Evolutionary conservation across 2,797 vertebrate genomes (phyloP), one percentile per base, ranked within the genome.

Genomic region (Falco berigora): DNA sequence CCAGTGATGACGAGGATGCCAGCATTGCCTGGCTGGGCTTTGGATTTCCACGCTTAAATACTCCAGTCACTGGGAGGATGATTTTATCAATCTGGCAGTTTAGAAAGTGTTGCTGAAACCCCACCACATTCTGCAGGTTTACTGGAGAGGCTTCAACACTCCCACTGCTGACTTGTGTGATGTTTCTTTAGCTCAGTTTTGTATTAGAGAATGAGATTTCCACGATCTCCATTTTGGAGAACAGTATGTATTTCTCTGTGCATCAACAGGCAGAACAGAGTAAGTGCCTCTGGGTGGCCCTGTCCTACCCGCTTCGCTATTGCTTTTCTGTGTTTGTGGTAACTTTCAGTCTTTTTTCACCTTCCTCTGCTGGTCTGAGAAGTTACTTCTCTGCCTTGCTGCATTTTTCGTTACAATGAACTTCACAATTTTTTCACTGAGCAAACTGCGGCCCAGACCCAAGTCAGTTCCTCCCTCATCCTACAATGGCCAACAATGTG

Each of bases 1-100:
- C n/a, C 1, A 1, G 53, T 1, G 9, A 32, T 4, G 1, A 22
- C 16, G 21, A 71, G 20, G 53, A 61, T 20, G 30, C 12, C 59
- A 40, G 20, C 9, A 16, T 5, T 19, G 36, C 24, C n/a, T 59
- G 44, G 4, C 47, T 62, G 59, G 64, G 38, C 34, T 63, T 68
- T 76, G 32, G 25, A 44, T 55, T 66, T 72, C 63, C 34, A 25
- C 0, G 3, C 36, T 53, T 74, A 67, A 72, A 72, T 63, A 36
- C 34, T 73, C 24, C 53, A 59, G 42, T 64, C 21, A 18, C 47
- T 23, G 20, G 9, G 18, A 71, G 34, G 27, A 58, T 61, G n/a
- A 79, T 61, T 82, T 32, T 42, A 76, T 23, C 14, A 67, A 3
- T 11, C 22, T 50, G 20, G 25, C 9, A 4, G 2, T 72, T 83